phyloP scores from a whole-genome alignment of 2,113 vertebrate genomes.

The Ceyx cyanopectus region DNA sequence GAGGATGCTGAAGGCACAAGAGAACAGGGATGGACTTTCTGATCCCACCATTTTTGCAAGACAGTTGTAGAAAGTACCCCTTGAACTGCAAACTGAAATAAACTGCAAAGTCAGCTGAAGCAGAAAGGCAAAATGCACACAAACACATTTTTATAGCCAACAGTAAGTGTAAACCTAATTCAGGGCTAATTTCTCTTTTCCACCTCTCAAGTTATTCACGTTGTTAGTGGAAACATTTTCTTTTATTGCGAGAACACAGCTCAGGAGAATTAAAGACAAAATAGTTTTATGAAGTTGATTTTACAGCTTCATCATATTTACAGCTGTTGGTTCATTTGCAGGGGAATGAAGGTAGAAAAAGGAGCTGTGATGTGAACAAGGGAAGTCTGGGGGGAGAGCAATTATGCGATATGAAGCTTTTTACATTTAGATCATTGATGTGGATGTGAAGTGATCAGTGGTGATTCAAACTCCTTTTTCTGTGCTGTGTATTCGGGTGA shows the following conservation, averaged over 20 bases:
- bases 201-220: background rate
- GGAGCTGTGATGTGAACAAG: background rate
- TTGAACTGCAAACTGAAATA: background rate
- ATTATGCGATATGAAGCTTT: background rate
- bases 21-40: background rate
- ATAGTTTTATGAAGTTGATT: background rate
- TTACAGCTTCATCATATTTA: background rate
- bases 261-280: background rate
- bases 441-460: background rate
- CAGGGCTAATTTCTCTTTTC: constrained; percentile 2
- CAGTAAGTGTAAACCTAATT: background rate
- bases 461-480: no score
- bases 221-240: background rate
- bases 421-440: background rate
- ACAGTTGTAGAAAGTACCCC: background rate
- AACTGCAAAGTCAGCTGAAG: background rate
- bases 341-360: background rate
- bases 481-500: no score
- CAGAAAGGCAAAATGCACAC: background rate
- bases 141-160: background rate
- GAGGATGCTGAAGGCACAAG: background rate
- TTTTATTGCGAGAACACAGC: background rate
- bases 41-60: background rate
- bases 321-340: background rate
- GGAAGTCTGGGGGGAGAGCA: background rate